These are phyloP conservation scores for Varanus komodoensis DNA, from an alignment of 2,113 vertebrate species.

Conservation along the genomic window DNA sequence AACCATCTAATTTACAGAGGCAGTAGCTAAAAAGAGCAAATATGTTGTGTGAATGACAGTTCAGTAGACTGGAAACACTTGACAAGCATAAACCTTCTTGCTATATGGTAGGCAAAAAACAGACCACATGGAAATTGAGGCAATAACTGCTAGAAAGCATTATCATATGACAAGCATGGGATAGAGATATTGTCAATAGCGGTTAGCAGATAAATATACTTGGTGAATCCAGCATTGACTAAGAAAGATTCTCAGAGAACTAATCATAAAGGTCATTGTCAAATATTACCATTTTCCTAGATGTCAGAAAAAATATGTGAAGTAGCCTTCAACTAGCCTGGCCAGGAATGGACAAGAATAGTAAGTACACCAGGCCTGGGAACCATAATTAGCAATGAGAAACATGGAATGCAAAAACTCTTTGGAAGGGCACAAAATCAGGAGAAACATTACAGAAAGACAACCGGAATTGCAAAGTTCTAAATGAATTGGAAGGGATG, in stretches of 20 bases:
- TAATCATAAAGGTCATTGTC: not conserved
- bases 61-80: not conserved
- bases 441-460: slow-evolving; percentile 39
- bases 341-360: not conserved
- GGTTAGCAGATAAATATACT: not conserved
- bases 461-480: not conserved
- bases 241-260: not conserved
- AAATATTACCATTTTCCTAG: not conserved
- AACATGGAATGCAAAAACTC: not conserved
- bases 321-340: not conserved
- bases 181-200: not conserved
- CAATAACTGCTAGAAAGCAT: not conserved
- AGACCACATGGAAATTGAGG: not conserved
- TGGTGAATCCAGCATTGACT: not conserved
- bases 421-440: not conserved
- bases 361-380: not conserved
- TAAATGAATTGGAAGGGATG: not conserved
- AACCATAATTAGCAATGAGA: not conserved
- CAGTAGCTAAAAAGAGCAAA: not conserved
- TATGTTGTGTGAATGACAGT: not conserved
- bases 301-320: not conserved
- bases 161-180: not conserved
- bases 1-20: not conserved
- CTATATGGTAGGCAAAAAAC: not conserved
- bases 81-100: not conserved